These are phyloP conservation scores for Lanius ludovicianus DNA, from an alignment of 2,113 vertebrate genomes.

Conservation along the genomic window DNA sequence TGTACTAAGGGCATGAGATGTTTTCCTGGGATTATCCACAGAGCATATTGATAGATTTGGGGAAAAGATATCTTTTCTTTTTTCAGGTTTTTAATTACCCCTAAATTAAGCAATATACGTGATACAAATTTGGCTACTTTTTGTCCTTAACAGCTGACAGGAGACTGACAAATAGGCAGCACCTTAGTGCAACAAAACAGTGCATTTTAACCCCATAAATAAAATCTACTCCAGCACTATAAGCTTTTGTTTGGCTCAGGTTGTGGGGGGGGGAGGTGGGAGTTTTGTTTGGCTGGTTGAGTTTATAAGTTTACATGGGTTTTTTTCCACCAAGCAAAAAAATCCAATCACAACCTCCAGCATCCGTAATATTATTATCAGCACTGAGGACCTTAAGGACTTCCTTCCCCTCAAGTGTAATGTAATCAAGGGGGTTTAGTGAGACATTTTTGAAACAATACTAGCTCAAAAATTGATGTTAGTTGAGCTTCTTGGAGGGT, in stretches of 20 bases:
- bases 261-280: accelerated
- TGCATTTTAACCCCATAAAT: not conserved
- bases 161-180: not conserved
- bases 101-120: not conserved
- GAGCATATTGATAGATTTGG: not conserved
- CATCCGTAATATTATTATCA: not conserved
- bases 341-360: not conserved
- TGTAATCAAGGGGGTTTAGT: not conserved
- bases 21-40: not conserved
- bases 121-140: not conserved
- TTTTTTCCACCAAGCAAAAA: not conserved
- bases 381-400: not conserved
- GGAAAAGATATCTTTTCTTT: not conserved
- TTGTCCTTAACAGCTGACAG: not conserved
- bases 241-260: not conserved
- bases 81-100: not conserved
- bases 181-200: not conserved
- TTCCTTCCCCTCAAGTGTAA: not conserved
- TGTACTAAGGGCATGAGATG: not conserved
- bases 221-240: not conserved
- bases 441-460: not conserved
- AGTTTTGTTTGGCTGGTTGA: not conserved
- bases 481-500: not conserved
- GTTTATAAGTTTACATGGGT: accelerated
- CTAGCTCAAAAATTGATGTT: not conserved